Percentiles rank a stretch among this genome's conserved stretches.
phyloP scores from a whole-genome alignment of 2,888 invertebrate species.

The Euclidia mi region DNA sequence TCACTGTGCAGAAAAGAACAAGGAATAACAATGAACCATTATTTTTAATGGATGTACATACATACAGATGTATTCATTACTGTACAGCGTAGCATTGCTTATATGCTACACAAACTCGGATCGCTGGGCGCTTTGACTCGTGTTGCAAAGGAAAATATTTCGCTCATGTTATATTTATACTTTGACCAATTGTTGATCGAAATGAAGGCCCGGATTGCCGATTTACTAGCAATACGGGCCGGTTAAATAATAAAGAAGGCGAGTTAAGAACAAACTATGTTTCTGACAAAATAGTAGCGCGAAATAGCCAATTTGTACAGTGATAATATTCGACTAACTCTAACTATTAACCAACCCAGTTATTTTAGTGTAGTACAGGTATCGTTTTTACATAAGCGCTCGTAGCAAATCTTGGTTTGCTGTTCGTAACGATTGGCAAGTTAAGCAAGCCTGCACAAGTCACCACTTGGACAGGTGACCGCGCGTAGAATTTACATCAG shows the following conservation, averaged over 20 bases:
- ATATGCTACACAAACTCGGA: conserved; percentile 26
- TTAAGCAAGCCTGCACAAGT: too few species aligned
- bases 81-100: conserved; percentile 20
- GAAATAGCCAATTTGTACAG: too few species aligned
- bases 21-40: conserved; percentile 40
- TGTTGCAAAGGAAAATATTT: conserved; percentile 40
- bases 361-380: too few species aligned
- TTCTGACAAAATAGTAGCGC: background rate
- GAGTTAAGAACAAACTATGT: background rate
- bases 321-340: too few species aligned
- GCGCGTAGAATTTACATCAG: too few species aligned
- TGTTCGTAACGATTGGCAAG: too few species aligned
- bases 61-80: conserved; percentile 32
- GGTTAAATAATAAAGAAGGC: conserved; percentile 2
- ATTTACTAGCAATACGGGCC: conserved; percentile 29
- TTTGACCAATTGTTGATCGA: conserved; percentile 52
- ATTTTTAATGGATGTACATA: conserved; percentile 27
- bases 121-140: conserved; percentile 33
- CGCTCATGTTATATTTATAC: conserved; percentile 51
- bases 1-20: conserved; percentile 36
- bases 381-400: too few species aligned
- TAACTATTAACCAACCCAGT: too few species aligned
- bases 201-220: conserved; percentile 29
- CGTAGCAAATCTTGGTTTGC: too few species aligned
- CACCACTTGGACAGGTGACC: too few species aligned